Base-by-base conservation (phyloP, 2,113 vertebrate genomes). In the Muntiacus reevesi region DNA sequence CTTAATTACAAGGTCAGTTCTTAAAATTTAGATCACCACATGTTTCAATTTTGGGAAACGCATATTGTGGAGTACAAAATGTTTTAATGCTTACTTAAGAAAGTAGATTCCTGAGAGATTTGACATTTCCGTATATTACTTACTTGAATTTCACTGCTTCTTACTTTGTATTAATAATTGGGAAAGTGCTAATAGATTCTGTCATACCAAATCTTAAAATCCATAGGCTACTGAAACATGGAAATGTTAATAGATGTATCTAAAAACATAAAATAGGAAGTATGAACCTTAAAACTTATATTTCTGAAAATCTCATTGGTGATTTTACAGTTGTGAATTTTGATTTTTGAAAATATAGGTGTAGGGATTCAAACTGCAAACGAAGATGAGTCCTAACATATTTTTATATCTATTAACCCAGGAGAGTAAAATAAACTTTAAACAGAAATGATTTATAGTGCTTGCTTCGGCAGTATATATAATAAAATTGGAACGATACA, bases 31-130 rank as follows among this genome's bases (percentile, higher is more conserved):
- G n/a, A 76, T 85, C 52, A 52, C 30, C 13, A 6, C 4, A n/a
- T 90, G 15, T 67, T 93, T 76, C 59, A 60, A 6, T 64, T 95
- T 97, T 57, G 7, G 59, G 74, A 94, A 92, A 64, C 71, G 6
- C 8, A n/a, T 91, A 59, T 71, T 88, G 87, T 21, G 50, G 94
- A 94, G 15, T 94, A 13, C 40, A 94, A 78, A 91, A 78, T 87
- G 23, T 81, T 96, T 94, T 81, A 92, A 47, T 86, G 57, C 62
- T 94, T 96, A 71, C 92, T 89, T 82, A 85, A 97, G 52, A 86
- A 94, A 89, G 81, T 81, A 2, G 43, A 28, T 84, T 64, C 30
- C 23, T 94, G 55, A 71, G 78, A 94, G 78, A 54, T 45, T 67
- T 62, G 67, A 62, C 60, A 40, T 87, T 86, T 90, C 92, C n/a